These are phyloP conservation scores for Tinea trinotella DNA, from an alignment of 2,888 invertebrate genomes.

Conservation along the genomic window DNA sequence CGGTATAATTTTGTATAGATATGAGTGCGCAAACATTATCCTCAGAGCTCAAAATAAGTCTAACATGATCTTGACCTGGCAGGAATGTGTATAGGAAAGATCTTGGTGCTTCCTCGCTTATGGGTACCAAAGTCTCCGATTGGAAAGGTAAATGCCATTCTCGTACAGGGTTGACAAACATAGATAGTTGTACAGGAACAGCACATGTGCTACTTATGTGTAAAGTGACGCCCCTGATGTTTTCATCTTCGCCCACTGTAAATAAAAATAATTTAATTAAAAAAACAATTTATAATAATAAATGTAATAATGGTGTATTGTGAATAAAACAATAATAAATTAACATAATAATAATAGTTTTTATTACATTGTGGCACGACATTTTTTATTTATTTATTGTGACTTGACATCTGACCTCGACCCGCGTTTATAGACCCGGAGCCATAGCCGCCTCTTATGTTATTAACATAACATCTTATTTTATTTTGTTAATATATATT, in stretches of 20 bases:
- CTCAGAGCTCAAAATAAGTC: constrained; percentile 40
- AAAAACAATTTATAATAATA: too few relatives aligned
- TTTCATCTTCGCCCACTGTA: constrained; percentile 20
- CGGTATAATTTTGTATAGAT: constrained; percentile 48
- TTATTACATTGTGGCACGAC: too few relatives aligned
- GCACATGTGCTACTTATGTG: constrained; percentile 51
- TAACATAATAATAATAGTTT: too few relatives aligned
- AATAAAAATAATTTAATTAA: constrained; percentile 20
- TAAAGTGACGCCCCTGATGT: constrained; percentile 37
- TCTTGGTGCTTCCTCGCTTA: constrained; percentile 38
- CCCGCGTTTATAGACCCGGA: too few relatives aligned
- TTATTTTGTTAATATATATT: too few relatives aligned
- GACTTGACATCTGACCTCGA: too few relatives aligned
- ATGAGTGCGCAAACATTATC: constrained; percentile 51
- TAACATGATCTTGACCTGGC: constrained; percentile 38
- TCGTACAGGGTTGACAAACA: constrained; percentile 34
- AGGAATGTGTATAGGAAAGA: constrained; percentile 41
- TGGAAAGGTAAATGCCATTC: constrained; percentile 36
- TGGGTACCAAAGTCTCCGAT: constrained; percentile 3
- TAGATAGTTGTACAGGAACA: constrained; percentile 28
- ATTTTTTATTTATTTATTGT: too few relatives aligned
- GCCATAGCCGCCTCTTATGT: too few relatives aligned
- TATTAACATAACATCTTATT: too few relatives aligned
- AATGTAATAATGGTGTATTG: too few relatives aligned
- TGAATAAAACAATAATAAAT: too few relatives aligned